phyloP scores from a whole-genome alignment of 1,140 invertebrate genomes.

The Drosophila tristis region DNA sequence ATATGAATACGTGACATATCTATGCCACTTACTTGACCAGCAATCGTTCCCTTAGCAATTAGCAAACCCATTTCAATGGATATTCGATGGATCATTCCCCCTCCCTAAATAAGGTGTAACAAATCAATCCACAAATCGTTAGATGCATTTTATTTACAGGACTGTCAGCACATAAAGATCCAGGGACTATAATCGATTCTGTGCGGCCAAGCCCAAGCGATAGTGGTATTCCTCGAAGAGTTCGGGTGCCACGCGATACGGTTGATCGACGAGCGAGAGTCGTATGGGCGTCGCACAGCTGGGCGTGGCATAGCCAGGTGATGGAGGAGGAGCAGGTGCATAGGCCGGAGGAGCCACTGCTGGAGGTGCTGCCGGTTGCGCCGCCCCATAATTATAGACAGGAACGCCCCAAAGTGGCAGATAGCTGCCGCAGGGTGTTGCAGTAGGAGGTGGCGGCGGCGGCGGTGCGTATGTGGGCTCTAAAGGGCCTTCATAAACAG shows the following conservation, averaged over 20 bases:
- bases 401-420: conserved; percentile 39
- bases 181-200: conserved; percentile 44
- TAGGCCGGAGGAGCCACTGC: background rate
- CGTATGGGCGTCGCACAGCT: conserved; percentile 49
- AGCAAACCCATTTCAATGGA: background rate
- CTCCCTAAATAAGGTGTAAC: background rate
- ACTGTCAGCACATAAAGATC: background rate
- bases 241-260: conserved; percentile 72
- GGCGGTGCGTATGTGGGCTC: conserved; percentile 12
- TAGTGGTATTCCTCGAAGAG: conserved; percentile 71
- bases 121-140: conserved; percentile 28
- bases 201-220: conserved; percentile 49
- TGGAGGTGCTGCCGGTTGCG: background rate
- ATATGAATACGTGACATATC: no score
- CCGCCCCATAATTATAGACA: conserved; percentile 27
- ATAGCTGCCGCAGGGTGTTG: conserved; percentile 31
- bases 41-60: no score
- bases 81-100: no score
- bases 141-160: conserved; percentile 67
- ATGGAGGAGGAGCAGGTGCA: conserved; percentile 2
- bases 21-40: no score
- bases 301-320: conserved; percentile 10
- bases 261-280: conserved; percentile 66
- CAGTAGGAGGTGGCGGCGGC: conserved; percentile 19
- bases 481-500: conserved; percentile 22